Base-by-base conservation (phyloP, 2,888 invertebrate genomes). In the Bibio marci region DNA sequence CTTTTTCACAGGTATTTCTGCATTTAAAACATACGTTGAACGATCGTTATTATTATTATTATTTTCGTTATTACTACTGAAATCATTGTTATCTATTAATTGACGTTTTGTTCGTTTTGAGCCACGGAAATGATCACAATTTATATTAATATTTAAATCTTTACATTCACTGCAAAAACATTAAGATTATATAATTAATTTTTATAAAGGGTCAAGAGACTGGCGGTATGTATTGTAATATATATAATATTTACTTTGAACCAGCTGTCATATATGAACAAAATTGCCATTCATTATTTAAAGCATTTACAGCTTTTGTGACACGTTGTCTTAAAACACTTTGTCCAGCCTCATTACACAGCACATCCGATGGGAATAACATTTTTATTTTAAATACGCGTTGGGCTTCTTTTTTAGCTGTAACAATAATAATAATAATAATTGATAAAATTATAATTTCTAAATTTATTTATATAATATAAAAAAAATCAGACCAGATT, bases 271-370 rank as follows among this genome's bases (percentile, higher is more conserved):
- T 77, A 57, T 87, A 85, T 0, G 90, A 87, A 58, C 94, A 94
- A 79, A 94, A 86, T 69, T 88, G 86, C 94, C 94, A 95, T 53
- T 92, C 88, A 50, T 87, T 74, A 59, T 95, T 92, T 39, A 94
- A 69, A 36, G 86, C 77, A 52, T 90, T 86, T 39, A 95, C 81
- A 8, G 91, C 87, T 49, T 77, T 78, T 47, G 82, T 74, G 2
- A 94, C 87, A 62, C 85, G 83, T 53, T 91, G 88, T 35, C 85
- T 72, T 5, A 92, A 67, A 1, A 92, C 92, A 38, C 82, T 85
- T 63, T 91, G 90, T 2, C 92, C 92, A 18, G 92, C 92, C 59
- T 88, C 86, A 52, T 92, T 94, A 56, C 94, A 95, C 6, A 92
- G 75, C 2, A 92, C 90, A n/a, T 90, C 87, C 42, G 88, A 88